Evolutionary conservation across 2,113 vertebrate genomes (phyloP).

Genomic region (Circaetus gallicus): DNA sequence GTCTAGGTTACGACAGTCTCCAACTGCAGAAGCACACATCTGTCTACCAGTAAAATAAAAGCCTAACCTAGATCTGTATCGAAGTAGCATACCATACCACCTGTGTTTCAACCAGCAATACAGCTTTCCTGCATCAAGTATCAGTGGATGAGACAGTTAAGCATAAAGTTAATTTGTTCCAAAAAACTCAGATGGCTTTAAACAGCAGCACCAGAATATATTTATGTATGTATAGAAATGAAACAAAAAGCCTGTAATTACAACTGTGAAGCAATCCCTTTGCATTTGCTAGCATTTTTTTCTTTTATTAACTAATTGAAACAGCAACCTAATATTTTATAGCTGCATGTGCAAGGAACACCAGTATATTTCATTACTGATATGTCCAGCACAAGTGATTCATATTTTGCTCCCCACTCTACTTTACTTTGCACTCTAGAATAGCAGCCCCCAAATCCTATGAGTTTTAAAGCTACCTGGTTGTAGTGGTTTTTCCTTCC

Average conservation of each 20-base stretch:
- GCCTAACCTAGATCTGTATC: not conserved
- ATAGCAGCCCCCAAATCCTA: not conserved
- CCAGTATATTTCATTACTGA: not conserved
- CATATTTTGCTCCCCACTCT: not conserved
- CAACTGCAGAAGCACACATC: not conserved
- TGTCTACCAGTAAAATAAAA: not conserved
- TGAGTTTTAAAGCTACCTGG: conserved; percentile 75
- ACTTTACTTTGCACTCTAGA: not conserved
- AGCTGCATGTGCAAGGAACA: not conserved
- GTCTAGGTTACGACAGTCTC: not conserved
- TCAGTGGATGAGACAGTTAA: not conserved
- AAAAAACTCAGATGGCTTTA: not conserved
- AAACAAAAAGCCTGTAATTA: not conserved
- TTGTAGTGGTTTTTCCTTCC: conserved; percentile 98
- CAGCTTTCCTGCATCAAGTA: not conserved
- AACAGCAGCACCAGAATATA: not conserved
- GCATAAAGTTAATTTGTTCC: not conserved
- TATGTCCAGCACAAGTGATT: not conserved
- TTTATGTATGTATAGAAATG: not conserved
- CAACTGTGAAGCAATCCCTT: not conserved
- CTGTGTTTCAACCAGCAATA: not conserved
- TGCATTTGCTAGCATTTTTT: not conserved
- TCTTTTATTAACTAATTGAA: not conserved
- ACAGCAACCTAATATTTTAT: not conserved
- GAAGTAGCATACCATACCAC: not conserved